phyloP scores from a whole-genome alignment of 2,888 invertebrate species.

The Pristionchus arcanus region DNA sequence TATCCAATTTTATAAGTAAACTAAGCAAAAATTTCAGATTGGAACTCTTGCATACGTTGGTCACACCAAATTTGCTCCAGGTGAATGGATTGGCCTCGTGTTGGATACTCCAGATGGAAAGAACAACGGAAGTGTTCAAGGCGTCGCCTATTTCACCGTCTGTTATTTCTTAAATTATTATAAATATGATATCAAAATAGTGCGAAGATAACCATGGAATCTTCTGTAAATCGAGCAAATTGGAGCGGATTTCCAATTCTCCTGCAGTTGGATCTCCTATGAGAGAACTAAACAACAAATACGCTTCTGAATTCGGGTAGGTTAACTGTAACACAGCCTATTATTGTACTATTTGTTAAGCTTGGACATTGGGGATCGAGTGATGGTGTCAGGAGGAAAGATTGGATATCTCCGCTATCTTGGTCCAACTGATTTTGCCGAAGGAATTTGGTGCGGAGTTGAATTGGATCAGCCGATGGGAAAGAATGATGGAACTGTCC shows the following conservation, averaged over 20 bases:
- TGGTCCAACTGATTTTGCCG: conserved; percentile 82
- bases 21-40: conserved; percentile 21
- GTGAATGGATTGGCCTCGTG: conserved; percentile 97
- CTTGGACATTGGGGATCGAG: conserved; percentile 71
- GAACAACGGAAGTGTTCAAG: conserved; percentile 95
- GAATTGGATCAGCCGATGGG: conserved; percentile 94
- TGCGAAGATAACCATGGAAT: conserved; percentile 61
- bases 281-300: conserved; percentile 54
- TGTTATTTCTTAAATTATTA: neutral
- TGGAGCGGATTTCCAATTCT: conserved; percentile 57
- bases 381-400: conserved; percentile 77
- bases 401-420: conserved; percentile 80
- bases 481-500: conserved; percentile 96
- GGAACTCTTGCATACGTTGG: conserved; percentile 72
- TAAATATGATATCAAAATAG: conserved; percentile 52
- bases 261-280: conserved; percentile 48
- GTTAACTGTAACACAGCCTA: neutral
- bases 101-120: conserved; percentile 94
- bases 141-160: conserved; percentile 86
- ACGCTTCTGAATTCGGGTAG: conserved; percentile 59
- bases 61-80: conserved; percentile 84
- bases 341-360: conserved; percentile 56
- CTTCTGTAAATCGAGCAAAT: conserved; percentile 63
- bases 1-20: neutral
- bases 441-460: conserved; percentile 95